Evolutionary conservation across 2,797 vertebrate genomes (phyloP).

Genomic region (Pseudochromis fuscus): DNA sequence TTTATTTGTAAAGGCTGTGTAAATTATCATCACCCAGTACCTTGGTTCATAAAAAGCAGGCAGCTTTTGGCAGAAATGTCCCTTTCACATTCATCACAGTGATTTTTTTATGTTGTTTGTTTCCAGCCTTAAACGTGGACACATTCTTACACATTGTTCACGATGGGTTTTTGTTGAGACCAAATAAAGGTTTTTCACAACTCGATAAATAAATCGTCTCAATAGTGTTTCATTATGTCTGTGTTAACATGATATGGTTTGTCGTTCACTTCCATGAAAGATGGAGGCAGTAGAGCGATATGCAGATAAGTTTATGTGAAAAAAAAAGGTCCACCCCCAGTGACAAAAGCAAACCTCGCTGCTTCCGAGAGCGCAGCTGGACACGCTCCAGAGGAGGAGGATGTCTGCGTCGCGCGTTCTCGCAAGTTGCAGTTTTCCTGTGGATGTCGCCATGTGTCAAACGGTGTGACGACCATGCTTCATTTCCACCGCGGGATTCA

Average conservation of each 20-base stretch:
- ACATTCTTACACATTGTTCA: slow-evolving; percentile 22
- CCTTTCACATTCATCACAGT: slow-evolving; percentile 32
- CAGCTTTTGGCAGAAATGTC: slow-evolving; percentile 19
- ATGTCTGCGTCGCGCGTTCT: not conserved
- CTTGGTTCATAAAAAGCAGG: slow-evolving; percentile 14
- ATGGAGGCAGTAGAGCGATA: too few relatives aligned
- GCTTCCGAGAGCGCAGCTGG: not conserved
- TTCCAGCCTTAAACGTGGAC: slow-evolving; percentile 9
- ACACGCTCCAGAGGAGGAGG: not conserved
- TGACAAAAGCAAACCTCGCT: not conserved
- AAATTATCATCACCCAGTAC: slow-evolving; percentile 37
- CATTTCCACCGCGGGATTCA: not conserved
- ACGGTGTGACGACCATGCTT: slow-evolving; percentile 42
- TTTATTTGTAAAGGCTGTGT: slow-evolving; percentile 51
- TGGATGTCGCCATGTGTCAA: not conserved
- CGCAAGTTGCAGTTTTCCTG: slow-evolving; percentile 49
- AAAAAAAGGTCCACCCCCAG: not conserved
- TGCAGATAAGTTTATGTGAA: too few relatives aligned
- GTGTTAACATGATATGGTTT: too few relatives aligned
- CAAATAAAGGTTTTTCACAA: slow-evolving; percentile 76
- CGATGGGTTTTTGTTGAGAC: slow-evolving; percentile 51
- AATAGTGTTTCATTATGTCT: too few relatives aligned
- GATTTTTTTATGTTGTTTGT: slow-evolving; percentile 1
- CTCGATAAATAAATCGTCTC: slow-evolving; percentile 17
- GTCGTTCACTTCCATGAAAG: too few relatives aligned